A percentile compares a stretch with the other conserved stretches of the same genome.
Conservation (phyloP, 2,888 invertebrate species). For the Andrena haemorrhoa region DNA sequence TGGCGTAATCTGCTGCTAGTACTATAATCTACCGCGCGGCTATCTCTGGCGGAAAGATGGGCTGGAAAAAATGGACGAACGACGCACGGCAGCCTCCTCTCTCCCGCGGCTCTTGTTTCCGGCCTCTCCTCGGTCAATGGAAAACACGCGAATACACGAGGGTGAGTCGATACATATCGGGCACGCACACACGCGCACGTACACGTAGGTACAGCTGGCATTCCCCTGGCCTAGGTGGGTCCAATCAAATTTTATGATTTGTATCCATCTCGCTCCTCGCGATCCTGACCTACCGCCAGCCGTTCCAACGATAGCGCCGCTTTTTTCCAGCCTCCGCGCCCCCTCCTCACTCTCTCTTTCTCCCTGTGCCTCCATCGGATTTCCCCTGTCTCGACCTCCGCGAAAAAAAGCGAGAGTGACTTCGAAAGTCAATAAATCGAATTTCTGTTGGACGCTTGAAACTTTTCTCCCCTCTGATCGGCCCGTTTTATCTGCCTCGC, state of each 20-base stretch:
- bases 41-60: slow-evolving; percentile 14
- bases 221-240: slow-evolving; percentile 73
- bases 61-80: slow-evolving; percentile 70
- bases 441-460: slow-evolving; percentile 66
- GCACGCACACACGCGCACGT: slow-evolving; percentile 18
- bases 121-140: slow-evolving; percentile 40
- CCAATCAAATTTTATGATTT: slow-evolving; percentile 84
- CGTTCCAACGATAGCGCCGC: slow-evolving; percentile 70
- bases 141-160: slow-evolving; percentile 73
- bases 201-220: slow-evolving; percentile 53
- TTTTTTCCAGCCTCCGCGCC: slow-evolving; percentile 12
- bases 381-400: slow-evolving; percentile 55
- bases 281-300: slow-evolving; percentile 77
- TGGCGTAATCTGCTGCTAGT: not conserved
- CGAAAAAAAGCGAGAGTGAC: slow-evolving; percentile 75
- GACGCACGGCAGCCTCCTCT: slow-evolving; percentile 59
- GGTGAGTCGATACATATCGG: slow-evolving; percentile 74
- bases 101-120: slow-evolving; percentile 35
- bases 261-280: slow-evolving; percentile 80
- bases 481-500: slow-evolving; percentile 28
- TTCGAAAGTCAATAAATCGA: slow-evolving; percentile 74
- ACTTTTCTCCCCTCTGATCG: slow-evolving; percentile 44
- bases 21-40: not conserved
- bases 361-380: slow-evolving; percentile 35
- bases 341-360: slow-evolving; percentile 38